These are phyloP conservation scores for Drosophila rubida DNA, from an alignment of 2,888 invertebrate species.

Conservation along the genomic window DNA sequence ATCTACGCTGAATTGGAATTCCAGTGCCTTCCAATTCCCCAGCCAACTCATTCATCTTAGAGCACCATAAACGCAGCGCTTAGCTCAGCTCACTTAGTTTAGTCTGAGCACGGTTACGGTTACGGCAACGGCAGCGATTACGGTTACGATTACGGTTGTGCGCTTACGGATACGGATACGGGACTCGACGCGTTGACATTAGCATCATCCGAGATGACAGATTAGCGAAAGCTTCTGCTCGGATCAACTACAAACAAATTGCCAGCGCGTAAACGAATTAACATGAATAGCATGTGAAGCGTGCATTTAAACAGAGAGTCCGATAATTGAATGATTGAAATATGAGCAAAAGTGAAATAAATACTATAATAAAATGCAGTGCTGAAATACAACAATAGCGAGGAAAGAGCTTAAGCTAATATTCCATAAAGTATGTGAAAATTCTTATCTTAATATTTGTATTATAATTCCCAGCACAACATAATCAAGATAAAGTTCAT, in stretches of 20 bases:
- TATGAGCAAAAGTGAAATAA: slow-evolving; percentile 2
- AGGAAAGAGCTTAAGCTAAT: no score
- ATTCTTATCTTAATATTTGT: slow-evolving; percentile 1
- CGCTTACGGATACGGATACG: not conserved
- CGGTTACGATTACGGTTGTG: not conserved
- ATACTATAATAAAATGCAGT: not conserved
- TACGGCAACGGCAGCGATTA: slow-evolving; percentile 10
- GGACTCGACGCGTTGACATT: not conserved
- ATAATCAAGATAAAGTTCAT: slow-evolving; percentile 78
- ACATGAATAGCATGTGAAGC: slow-evolving; percentile 8
- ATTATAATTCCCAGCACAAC: slow-evolving; percentile 47
- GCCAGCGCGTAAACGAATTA: slow-evolving; percentile 11
- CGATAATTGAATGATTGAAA: slow-evolving; percentile 12
- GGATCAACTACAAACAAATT: slow-evolving; percentile 11
- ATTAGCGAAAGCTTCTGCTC: slow-evolving; percentile 7
- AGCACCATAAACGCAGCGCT: slow-evolving; percentile 42
- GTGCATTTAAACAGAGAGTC: slow-evolving; percentile 1
- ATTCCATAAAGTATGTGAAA: slow-evolving; percentile 8
- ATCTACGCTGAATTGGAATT: slow-evolving; percentile 51
- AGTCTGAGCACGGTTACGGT: slow-evolving; percentile 58
- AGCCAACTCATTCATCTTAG: slow-evolving; percentile 35
- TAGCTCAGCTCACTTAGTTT: slow-evolving; percentile 73
- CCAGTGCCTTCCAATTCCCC: slow-evolving; percentile 26
- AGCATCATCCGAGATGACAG: not conserved
- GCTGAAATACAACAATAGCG: not conserved